These are phyloP conservation scores for Cataglyphis rosenhaueri DNA, from an alignment of 2,888 invertebrate genomes.

Conservation along the genomic window DNA sequence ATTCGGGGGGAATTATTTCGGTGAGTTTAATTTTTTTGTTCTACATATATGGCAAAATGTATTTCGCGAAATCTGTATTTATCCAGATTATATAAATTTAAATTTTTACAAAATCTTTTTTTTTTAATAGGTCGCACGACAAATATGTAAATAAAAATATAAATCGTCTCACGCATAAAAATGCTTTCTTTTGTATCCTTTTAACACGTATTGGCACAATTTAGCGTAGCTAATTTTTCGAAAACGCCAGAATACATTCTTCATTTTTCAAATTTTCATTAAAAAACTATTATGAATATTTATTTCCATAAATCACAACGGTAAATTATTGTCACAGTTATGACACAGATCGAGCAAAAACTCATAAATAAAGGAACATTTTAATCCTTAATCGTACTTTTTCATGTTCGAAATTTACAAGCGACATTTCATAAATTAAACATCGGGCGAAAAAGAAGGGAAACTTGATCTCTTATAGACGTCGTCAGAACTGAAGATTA, in stretches of 20 bases:
- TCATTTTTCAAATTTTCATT: neutral
- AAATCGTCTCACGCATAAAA: constrained; percentile 24
- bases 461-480: constrained; percentile 9
- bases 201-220: neutral
- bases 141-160: neutral
- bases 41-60: neutral
- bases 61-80: neutral
- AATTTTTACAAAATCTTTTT: neutral
- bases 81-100: constrained; percentile 11
- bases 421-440: constrained; percentile 38
- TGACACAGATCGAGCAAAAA: neutral
- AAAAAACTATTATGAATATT: constrained; percentile 2
- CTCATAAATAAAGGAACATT: constrained; percentile 28
- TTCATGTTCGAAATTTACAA: constrained; percentile 23
- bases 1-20: neutral
- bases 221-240: neutral
- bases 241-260: neutral
- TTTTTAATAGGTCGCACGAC: neutral
- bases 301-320: constrained; percentile 8
- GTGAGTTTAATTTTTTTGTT: neutral
- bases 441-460: constrained; percentile 24
- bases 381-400: constrained; percentile 26
- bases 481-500: neutral
- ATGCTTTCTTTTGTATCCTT: neutral
- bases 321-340: constrained; percentile 20